A percentile compares a stretch with the other conserved stretches of the same genome.
These are phyloP conservation scores for Styela plicata DNA, from an alignment of 23 tunicate species.

Conservation along the genomic window DNA sequence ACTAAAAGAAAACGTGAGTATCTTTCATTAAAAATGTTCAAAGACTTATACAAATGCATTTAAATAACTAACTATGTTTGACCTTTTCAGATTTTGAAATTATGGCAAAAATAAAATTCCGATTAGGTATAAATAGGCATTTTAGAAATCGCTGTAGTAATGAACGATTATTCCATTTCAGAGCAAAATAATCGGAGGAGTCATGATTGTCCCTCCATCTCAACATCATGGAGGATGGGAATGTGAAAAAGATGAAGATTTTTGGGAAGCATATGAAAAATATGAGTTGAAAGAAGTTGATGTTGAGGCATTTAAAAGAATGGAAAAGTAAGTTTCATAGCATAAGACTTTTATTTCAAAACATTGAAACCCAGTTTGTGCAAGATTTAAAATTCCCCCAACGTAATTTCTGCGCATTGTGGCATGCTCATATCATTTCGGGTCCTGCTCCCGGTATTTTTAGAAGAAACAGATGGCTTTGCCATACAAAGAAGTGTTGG, in stretches of 20 bases:
- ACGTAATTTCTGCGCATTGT: too few species aligned
- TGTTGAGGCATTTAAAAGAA: slow-evolving; percentile 36
- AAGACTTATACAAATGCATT: too few species aligned
- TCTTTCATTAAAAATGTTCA: too few species aligned
- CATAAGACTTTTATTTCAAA: not conserved
- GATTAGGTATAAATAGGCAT: not conserved
- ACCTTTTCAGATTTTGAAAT: too few species aligned
- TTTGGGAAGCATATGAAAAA: slow-evolving; percentile 80
- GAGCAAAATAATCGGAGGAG: slow-evolving; percentile 66
- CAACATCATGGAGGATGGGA: slow-evolving; percentile 68
- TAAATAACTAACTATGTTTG: too few species aligned
- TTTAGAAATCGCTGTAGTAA: not conserved
- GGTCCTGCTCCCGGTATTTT: too few species aligned
- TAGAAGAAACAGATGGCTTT: too few species aligned
- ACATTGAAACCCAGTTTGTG: not conserved
- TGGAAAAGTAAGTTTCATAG: slow-evolving; percentile 6
- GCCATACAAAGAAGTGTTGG: too few species aligned
- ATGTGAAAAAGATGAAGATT: slow-evolving; percentile 54
- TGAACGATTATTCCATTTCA: not conserved
- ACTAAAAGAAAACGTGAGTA: slow-evolving; percentile 11
- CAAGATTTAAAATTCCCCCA: too few species aligned
- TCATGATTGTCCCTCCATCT: slow-evolving; percentile 80
- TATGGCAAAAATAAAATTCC: not conserved
- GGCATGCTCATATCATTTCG: too few species aligned
- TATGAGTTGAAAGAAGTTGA: slow-evolving; percentile 47